Base-by-base conservation (phyloP, 1,140 invertebrate genomes). In the Camponotus pennsylvanicus region DNA sequence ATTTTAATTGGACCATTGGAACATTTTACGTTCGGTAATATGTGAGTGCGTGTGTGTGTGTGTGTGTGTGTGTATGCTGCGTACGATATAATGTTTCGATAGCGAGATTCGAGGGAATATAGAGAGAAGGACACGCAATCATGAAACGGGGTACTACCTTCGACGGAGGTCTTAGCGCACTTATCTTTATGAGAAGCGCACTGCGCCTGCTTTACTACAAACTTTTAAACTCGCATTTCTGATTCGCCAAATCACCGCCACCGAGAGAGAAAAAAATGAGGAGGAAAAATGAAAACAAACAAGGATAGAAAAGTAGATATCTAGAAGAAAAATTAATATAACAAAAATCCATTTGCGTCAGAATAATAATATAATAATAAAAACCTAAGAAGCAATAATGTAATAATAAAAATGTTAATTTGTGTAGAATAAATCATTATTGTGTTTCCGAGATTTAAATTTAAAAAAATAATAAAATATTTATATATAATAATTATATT, bases 151-250 rank as follows among this genome's bases (percentile, higher is more conserved):
- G 64, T 70, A 80, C 82, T 64, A 85, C 71, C 85, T 69, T 85
- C 21, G 42, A n/a, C 49, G 59, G 34, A 70, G 76, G 63, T 55
- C 32, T 59, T 27, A 18, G 42, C 27, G 52, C 15, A 59, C 69
- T 90, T 90, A 89, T 90, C 89, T 88, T 90, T 79, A 83, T 77
- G 88, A 89, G 88, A 27, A 89, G 49, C 86, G 40, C 40, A 69
- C 66, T 52, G 71, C 49, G 64, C 63, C 71, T 45, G 57, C 55
- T 87, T 77, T 64, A 83, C 59, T 73, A 37, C 45, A 57, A 71
- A 40, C 52, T 34, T 86, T 88, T 70, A 86, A 75, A 70, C 85
- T 79, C 63, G 42, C 76, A 55, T 87, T 73, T 64, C 80, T 75
- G 57, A 52, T 27, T 89, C 61, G 69, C 34, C 45, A 11, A 61